phyloP scores from a whole-genome alignment of 2,888 invertebrate genomes.

The Acleris holmiana region DNA sequence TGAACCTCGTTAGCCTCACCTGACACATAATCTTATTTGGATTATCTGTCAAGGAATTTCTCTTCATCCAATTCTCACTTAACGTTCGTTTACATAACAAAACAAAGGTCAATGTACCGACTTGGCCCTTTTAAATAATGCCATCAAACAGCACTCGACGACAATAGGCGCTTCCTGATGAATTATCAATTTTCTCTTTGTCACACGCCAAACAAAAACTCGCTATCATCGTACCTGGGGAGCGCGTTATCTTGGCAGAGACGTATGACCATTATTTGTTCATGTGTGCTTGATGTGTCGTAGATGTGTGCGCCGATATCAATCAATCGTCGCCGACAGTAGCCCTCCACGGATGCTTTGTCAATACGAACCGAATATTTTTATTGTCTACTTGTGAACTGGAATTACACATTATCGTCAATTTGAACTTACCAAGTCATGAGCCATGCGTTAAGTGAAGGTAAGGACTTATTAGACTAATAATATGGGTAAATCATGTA shows the following conservation, averaged over 20 bases:
- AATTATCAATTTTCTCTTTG: slow-evolving; percentile 80
- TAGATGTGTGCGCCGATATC: slow-evolving; percentile 54
- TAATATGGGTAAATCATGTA: no score
- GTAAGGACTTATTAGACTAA: no score
- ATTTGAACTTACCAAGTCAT: background rate
- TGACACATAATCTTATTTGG: slow-evolving; percentile 35
- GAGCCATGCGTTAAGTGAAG: background rate
- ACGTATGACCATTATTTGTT: slow-evolving; percentile 77
- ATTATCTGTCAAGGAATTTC: slow-evolving; percentile 28
- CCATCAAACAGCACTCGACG: slow-evolving; percentile 66
- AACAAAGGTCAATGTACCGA: slow-evolving; percentile 67
- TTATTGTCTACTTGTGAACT: slow-evolving; percentile 42
- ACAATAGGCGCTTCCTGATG: slow-evolving; percentile 69
- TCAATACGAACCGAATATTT: slow-evolving; percentile 49
- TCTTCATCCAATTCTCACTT: slow-evolving; percentile 18
- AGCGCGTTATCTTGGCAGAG: slow-evolving; percentile 79
- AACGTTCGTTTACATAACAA: slow-evolving; percentile 45
- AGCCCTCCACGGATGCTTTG: slow-evolving; percentile 57
- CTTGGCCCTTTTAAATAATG: slow-evolving; percentile 64
- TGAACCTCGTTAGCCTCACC: slow-evolving; percentile 30
- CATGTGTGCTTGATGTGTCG: slow-evolving; percentile 55
- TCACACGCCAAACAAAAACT: slow-evolving; percentile 77
- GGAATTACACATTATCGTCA: slow-evolving; percentile 37
- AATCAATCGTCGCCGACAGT: slow-evolving; percentile 69
- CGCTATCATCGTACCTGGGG: slow-evolving; percentile 71